These are phyloP conservation scores for Latrodectus geometricus DNA, from an alignment of 1,140 invertebrate species.

Conservation along the genomic window DNA sequence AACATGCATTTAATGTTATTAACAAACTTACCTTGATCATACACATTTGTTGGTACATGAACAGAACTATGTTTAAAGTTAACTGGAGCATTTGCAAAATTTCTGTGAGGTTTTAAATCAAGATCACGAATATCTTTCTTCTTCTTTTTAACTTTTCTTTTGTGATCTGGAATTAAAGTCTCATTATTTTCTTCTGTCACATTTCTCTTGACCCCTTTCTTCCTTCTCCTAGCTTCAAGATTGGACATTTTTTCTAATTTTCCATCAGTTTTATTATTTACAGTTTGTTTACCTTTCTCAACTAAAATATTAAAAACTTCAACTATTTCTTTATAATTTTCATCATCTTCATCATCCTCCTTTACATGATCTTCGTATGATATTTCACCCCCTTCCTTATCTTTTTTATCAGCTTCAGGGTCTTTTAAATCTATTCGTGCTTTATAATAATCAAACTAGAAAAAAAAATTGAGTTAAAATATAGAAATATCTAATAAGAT, in stretches of 20 bases:
- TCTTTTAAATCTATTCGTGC: background rate
- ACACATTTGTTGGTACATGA: constrained; percentile 95
- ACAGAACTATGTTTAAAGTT: constrained; percentile 87
- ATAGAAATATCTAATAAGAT: too few species aligned
- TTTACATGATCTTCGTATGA: too few species aligned
- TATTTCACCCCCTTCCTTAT: background rate
- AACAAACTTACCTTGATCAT: constrained; percentile 80
- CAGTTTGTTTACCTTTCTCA: too few species aligned
- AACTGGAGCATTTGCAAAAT: constrained; percentile 84
- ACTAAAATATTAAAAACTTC: background rate
- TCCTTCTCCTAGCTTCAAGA: too few species aligned
- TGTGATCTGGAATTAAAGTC: constrained; percentile 4
- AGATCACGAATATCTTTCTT: constrained; percentile 66
- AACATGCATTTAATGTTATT: too few species aligned
- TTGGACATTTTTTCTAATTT: too few species aligned
- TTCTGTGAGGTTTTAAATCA: constrained; percentile 77
- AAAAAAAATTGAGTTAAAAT: background rate
- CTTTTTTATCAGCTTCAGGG: background rate
- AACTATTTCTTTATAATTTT: constrained; percentile 21
- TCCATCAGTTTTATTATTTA: too few species aligned
- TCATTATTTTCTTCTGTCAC: background rate
- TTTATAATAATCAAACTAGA: constrained; percentile 57
- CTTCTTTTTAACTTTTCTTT: constrained; percentile 17
- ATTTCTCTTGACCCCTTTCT: too few species aligned
- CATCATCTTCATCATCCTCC: constrained; percentile 3